Base-by-base conservation (phyloP, 2,797 vertebrate species). In the Microctenopoma steveboyesi region DNA sequence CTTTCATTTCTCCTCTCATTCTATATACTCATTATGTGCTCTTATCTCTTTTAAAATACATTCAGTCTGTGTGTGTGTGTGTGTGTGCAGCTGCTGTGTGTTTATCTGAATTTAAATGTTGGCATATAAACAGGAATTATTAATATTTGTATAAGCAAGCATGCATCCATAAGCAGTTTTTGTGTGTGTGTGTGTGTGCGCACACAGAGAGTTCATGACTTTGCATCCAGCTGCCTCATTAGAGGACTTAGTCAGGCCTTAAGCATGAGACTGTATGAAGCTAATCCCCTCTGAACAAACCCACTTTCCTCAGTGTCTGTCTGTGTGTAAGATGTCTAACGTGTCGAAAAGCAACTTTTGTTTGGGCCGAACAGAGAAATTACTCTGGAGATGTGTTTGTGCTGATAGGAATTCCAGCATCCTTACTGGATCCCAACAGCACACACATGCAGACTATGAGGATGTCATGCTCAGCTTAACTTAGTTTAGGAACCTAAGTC, bases 181-280 rank as follows among this genome's bases (percentile, higher is more conserved):
- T 52, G 46, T 54, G 27, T 58, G 39, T 22, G 37, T 30, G 60
- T 66, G 13, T 62, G 27, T 52, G 46, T 54, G 27, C 52, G 39
- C 16, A 30, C 5, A 8, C 8, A 27, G 12, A 14, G 14, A 28
- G 37, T 43, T 70, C 61, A 69, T 79, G 85, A 70, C 70, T 85
- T 71, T 84, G 74, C 82, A 82, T 85, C 79, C 54, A 59, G 9
- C 76, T 69, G 33, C 49, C 63, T 87, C 74, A 82, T 78, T 83
- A 78, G 51, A 57, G 68, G 66, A 63, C 81, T 83, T 58, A 82
- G 52, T 65, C 52, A 68, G 67, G 69, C 56, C 45, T 77, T 62
- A 71, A 54, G 47, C 59, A 48, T 40, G 12, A 71, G 49, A 25
- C 59, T 46, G 25, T 54, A 50, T 27, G 8, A 14, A 43, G 66